phyloP scores from a whole-genome alignment of 53 echinoderm and acorn worm species.

The Holothuria scabra region DNA sequence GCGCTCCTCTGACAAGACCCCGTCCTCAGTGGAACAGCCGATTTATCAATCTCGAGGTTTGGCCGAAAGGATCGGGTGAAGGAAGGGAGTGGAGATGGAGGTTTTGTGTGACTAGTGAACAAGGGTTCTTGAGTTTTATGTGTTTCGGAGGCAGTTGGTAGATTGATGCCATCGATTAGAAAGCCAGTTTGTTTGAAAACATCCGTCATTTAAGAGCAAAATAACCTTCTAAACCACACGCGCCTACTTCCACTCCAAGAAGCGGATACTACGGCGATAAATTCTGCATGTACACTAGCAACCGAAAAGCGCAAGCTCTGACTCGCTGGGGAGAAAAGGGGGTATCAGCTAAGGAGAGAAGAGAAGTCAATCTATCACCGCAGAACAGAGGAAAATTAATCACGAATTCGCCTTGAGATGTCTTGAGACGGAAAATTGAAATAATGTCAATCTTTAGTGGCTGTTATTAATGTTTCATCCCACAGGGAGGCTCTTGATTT shows the following conservation, averaged over 20 bases:
- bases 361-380: slow-evolving; percentile 40
- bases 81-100: neutral
- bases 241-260: slow-evolving; percentile 38
- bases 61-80: neutral
- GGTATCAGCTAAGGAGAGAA: slow-evolving; percentile 8
- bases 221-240: slow-evolving; percentile 35
- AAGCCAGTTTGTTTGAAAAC: slow-evolving; percentile 33
- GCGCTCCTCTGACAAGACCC: slow-evolving; percentile 40
- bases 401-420: slow-evolving; percentile 39
- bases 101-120: neutral
- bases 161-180: slow-evolving; percentile 35
- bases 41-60: slow-evolving; percentile 30
- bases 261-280: slow-evolving; percentile 11
- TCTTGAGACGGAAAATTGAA: slow-evolving; percentile 44
- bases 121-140: slow-evolving; percentile 5
- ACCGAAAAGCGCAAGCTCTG: slow-evolving; percentile 25
- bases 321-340: slow-evolving; percentile 14
- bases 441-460: slow-evolving; percentile 47
- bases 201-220: slow-evolving; percentile 44
- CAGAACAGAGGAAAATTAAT: slow-evolving; percentile 42
- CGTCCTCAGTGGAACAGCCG: slow-evolving; percentile 36
- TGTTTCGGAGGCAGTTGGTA: slow-evolving; percentile 14
- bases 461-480: slow-evolving; percentile 43
- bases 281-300: slow-evolving; percentile 33
- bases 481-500: slow-evolving; percentile 20